Conservation (phyloP, 2,888 invertebrate genomes). For the Thera obeliscata region DNA sequence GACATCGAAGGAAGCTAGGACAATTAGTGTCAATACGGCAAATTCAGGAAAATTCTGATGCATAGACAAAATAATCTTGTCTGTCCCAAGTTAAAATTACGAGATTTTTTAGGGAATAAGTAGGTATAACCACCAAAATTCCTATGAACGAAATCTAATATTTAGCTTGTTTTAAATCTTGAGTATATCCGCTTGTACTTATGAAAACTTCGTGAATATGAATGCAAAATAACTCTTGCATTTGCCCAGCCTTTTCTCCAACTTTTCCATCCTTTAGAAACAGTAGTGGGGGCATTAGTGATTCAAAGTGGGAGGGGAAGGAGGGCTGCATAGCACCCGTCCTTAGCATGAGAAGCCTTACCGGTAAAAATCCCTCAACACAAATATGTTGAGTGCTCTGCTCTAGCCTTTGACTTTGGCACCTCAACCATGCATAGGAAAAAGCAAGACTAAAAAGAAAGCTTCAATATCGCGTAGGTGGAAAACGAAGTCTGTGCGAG, state of each 20-base stretch:
- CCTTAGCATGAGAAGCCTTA: constrained; percentile 22
- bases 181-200: no score
- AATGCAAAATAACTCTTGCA: constrained; percentile 6
- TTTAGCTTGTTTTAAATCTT: no score
- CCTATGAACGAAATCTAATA: no score
- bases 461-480: constrained; percentile 46
- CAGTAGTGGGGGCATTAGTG: constrained; percentile 29
- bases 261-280: constrained; percentile 23
- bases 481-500: constrained; percentile 41
- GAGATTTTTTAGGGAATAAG: no score
- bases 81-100: no score
- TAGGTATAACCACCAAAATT: no score
- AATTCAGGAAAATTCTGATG: no score
- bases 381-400: constrained; percentile 28
- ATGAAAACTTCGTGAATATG: not conserved
- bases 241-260: constrained; percentile 9
- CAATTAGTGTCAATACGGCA: not conserved
- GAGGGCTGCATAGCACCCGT: constrained; percentile 16
- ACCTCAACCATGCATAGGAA: constrained; percentile 26
- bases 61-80: no score
- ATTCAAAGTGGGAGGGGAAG: constrained; percentile 15
- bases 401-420: constrained; percentile 29
- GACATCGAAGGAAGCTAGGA: constrained; percentile 20
- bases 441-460: constrained; percentile 45
- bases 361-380: constrained; percentile 24